Percentiles rank a stretch among this genome's conserved stretches.
These are phyloP conservation scores for Pseudococcus jackbeardsleyi DNA, from an alignment of 2,888 invertebrate genomes.

Conservation along the genomic window DNA sequence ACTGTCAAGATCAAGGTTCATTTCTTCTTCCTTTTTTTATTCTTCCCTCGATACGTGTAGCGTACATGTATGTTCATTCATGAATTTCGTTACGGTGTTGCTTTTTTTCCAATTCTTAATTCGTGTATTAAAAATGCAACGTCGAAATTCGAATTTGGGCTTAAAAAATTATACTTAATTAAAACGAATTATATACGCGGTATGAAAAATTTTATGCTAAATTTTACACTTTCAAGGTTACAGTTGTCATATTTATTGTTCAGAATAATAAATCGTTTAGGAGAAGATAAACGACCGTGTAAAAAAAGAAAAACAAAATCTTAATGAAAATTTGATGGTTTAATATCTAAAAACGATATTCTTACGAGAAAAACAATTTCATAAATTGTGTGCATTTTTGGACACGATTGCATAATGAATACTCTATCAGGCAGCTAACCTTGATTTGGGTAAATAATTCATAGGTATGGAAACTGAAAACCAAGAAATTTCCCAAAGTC, in stretches of 20 bases:
- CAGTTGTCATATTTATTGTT: not conserved
- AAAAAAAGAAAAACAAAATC: not conserved
- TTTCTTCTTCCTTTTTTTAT: not conserved
- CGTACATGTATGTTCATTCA: constrained; percentile 12
- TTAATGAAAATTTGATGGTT: too few relatives aligned
- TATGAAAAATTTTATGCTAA: not conserved
- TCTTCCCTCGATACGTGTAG: not conserved
- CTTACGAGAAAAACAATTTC: too few relatives aligned
- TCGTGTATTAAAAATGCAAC: not conserved
- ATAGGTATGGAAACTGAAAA: too few relatives aligned
- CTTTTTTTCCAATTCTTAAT: not conserved
- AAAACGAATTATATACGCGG: constrained; percentile 1
- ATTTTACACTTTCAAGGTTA: not conserved
- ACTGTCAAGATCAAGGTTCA: constrained; percentile 38
- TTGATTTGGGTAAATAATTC: too few relatives aligned
- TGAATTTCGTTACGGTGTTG: constrained; percentile 13
- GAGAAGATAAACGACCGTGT: not conserved
- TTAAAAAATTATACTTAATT: not conserved
- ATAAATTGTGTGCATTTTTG: too few relatives aligned
- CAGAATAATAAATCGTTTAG: not conserved
- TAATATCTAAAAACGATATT: too few relatives aligned
- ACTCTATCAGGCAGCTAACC: too few relatives aligned
- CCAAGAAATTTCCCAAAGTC: too few relatives aligned
- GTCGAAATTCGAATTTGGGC: not conserved
- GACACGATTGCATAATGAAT: too few relatives aligned